Percentiles rank a stretch among this genome's conserved stretches.
phyloP scores from a whole-genome alignment of 2,113 vertebrate genomes.

The Microcebus griseorufus region DNA sequence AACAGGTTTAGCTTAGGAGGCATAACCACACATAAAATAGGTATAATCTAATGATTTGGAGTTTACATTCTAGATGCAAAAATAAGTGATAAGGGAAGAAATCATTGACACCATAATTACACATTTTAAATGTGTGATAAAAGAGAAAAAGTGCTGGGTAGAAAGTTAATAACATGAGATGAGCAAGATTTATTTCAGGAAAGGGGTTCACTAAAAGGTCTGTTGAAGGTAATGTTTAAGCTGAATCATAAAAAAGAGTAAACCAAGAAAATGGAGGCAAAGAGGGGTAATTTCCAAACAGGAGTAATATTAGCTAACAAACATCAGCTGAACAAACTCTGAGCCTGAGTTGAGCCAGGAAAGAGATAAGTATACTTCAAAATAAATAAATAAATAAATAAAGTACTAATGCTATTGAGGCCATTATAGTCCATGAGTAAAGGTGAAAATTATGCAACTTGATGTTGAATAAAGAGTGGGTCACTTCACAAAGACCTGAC shows the following conservation, averaged over 20 bases:
- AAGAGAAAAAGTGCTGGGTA: neutral
- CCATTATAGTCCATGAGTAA: neutral
- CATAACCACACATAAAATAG: neutral
- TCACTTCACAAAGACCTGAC: rapidly evolving
- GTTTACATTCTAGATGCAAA: neutral
- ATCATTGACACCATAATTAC: neutral
- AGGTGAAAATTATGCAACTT: rapidly evolving
- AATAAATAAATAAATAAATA: neutral
- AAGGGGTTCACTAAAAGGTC: neutral
- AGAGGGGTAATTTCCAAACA: neutral
- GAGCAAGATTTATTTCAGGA: neutral
- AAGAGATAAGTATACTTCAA: neutral
- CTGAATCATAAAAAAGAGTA: neutral
- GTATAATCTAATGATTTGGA: neutral
- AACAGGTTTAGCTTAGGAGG: neutral
- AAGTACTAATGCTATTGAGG: no score
- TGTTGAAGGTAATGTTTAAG: neutral
- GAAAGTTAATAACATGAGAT: neutral
- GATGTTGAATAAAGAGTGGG: neutral
- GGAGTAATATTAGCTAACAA: neutral
- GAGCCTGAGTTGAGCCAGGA: neutral
- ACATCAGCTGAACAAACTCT: neutral
- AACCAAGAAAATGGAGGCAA: neutral
- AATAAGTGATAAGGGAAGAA: neutral
- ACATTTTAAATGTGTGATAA: neutral